A percentile compares a stretch with the other conserved stretches of the same genome.
These are phyloP conservation scores for Asbolus verrucosus DNA, from an alignment of 1,140 invertebrate genomes.

Conservation along the genomic window DNA sequence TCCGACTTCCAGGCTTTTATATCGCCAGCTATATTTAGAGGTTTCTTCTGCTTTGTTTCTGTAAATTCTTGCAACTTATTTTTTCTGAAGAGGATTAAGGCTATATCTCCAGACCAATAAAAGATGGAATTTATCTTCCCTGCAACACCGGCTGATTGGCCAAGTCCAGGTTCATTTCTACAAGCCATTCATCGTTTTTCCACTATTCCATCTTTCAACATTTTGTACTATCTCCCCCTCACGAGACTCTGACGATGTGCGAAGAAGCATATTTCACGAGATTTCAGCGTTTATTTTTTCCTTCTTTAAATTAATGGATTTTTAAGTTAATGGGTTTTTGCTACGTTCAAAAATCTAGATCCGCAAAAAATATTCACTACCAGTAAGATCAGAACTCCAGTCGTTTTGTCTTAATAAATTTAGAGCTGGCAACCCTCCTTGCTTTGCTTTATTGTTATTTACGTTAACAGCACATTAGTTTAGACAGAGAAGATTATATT, in stretches of 20 bases:
- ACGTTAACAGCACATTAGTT: conserved; percentile 10
- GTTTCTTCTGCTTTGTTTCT: conserved; percentile 15
- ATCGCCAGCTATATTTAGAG: too few relatives aligned
- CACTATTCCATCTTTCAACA: too few relatives aligned
- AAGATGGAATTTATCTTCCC: conserved; percentile 20
- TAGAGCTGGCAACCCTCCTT: conserved; percentile 18
- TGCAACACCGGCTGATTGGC: conserved; percentile 10
- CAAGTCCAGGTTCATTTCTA: conserved; percentile 16
- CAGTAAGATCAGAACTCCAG: not conserved
- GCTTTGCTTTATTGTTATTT: conserved; percentile 16
- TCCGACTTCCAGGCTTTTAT: too few relatives aligned
- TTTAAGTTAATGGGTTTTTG: too few relatives aligned
- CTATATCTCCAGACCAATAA: conserved; percentile 6
- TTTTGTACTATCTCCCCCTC: too few relatives aligned
- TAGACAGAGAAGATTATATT: not conserved
- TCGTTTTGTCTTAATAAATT: conserved; percentile 34
- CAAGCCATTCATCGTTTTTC: conserved; percentile 27
- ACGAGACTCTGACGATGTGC: too few relatives aligned
- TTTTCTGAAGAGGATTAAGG: conserved; percentile 8
- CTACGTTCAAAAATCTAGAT: too few relatives aligned
- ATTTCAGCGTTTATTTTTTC: too few relatives aligned
- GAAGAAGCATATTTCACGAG: too few relatives aligned
- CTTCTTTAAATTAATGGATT: too few relatives aligned
- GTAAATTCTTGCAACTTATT: conserved; percentile 35
- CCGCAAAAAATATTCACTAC: conserved; percentile 6